Base-by-base conservation (phyloP, 2,888 invertebrate species). In the Drosophila sordidula region DNA sequence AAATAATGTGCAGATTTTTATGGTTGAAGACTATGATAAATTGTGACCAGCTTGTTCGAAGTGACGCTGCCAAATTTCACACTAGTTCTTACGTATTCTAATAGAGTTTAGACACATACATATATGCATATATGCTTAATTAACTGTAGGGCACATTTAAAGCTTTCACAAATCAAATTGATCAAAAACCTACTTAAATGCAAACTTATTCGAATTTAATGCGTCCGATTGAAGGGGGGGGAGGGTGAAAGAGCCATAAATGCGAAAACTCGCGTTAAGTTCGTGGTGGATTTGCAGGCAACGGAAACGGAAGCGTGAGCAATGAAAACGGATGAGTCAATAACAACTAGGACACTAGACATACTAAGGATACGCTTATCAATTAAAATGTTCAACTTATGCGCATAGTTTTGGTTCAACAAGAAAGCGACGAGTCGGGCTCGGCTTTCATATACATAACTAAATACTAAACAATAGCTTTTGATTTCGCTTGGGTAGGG, bases 81-180 rank as follows among this genome's bases (percentile, higher is more conserved):
- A 47, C 8, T 39, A 18, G 29, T 29, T 50, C 38, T 50, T 36
- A 52, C 4, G 12, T 34, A n/a, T 49, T 8, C 41, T 42, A 44
- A 42, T 32, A 18, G 36, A 32, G 38, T 26, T 52, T 29, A 22
- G 45, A 39, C 57, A 51, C 38, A 39, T 22, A 44, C 32, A 32
- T 14, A 52, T 52, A 42, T 11, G 2, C 44, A 18, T 45, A 25
- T 71, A 51, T 41, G 34, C 47, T 55, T 64, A 64, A 65, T 66
- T 82, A 77, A 63, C 65, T 38, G 58, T 90, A 89, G 91, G 91
- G 89, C 90, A 91, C 89, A 90, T 90, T 87, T 91, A 91, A 91
- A 91, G 91, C 91, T 91, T 90, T 91, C 82, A 85, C 68, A 90
- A 82, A 85, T 73, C 47, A 75, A 78, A 75, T 51, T 64, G 70